Evolutionary conservation across 2,113 vertebrate species (phyloP).

Genomic region (Leptocoma aspasia): DNA sequence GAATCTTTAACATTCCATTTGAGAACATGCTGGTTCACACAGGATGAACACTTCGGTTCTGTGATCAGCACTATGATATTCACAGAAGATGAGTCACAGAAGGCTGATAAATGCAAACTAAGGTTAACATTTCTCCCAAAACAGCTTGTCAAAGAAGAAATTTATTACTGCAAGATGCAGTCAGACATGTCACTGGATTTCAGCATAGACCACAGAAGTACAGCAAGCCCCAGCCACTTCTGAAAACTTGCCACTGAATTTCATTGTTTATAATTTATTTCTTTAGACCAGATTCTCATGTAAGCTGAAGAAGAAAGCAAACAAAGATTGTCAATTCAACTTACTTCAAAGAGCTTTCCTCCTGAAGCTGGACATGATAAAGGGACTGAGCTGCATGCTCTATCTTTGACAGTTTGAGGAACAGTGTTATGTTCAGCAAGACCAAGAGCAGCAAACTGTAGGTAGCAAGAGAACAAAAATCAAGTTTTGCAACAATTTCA

Average conservation of each 20-base stretch:
- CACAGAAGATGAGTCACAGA: conserved; percentile 40
- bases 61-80: not conserved
- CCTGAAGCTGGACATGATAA: conserved; percentile 79
- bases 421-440: conserved; percentile 89
- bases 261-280: not conserved
- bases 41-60: not conserved
- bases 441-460: conserved; percentile 86
- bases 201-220: not conserved
- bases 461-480: not conserved
- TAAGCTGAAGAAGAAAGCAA: not conserved
- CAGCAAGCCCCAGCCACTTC: not conserved
- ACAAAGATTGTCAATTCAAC: not conserved
- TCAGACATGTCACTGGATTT: not conserved
- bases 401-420: conserved; percentile 92
- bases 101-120: conserved; percentile 18
- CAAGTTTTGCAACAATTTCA: not conserved
- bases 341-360: conserved; percentile 73
- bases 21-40: not conserved
- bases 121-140: not conserved
- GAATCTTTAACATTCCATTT: not conserved
- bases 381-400: conserved; percentile 87
- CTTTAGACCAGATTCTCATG: not conserved
- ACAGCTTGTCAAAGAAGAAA: not conserved
- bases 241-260: not conserved
- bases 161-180: not conserved